Evolutionary conservation across 2,113 vertebrate species (phyloP).

Genomic region (Verasper variegatus): DNA sequence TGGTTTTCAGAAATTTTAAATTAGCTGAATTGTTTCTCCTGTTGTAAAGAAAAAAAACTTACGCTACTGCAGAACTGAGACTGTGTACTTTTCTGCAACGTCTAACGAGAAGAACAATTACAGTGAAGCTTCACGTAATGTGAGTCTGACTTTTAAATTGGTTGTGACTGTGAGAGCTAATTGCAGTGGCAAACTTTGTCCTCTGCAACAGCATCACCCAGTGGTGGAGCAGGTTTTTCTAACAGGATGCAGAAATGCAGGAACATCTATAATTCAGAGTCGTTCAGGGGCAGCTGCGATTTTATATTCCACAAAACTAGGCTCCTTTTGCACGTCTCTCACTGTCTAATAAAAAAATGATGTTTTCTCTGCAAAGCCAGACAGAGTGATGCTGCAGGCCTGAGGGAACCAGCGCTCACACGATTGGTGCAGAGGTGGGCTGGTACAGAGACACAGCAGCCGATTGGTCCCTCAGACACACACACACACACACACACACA

Average conservation of each 20-base stretch:
- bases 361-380: background rate
- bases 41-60: too few species aligned
- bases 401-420: background rate
- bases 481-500: background rate
- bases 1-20: background rate
- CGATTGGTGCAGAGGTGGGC: slow-evolving; percentile 51
- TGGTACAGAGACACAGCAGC: slow-evolving; percentile 18
- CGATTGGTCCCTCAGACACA: slow-evolving; percentile 30
- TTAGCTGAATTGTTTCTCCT: background rate
- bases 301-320: background rate
- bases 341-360: background rate
- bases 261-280: background rate
- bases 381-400: background rate
- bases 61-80: too few species aligned
- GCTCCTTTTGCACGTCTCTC: background rate
- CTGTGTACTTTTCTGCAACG: too few species aligned
- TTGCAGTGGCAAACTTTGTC: background rate
- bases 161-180: background rate
- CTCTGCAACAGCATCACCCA: slow-evolving; percentile 43
- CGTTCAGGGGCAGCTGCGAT: background rate
- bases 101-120: too few species aligned
- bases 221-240: slow-evolving; percentile 40
- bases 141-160: background rate
- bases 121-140: background rate
- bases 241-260: background rate